Conservation (phyloP, 2,797 vertebrate genomes). For the Parauchenoglanis punctatus region DNA sequence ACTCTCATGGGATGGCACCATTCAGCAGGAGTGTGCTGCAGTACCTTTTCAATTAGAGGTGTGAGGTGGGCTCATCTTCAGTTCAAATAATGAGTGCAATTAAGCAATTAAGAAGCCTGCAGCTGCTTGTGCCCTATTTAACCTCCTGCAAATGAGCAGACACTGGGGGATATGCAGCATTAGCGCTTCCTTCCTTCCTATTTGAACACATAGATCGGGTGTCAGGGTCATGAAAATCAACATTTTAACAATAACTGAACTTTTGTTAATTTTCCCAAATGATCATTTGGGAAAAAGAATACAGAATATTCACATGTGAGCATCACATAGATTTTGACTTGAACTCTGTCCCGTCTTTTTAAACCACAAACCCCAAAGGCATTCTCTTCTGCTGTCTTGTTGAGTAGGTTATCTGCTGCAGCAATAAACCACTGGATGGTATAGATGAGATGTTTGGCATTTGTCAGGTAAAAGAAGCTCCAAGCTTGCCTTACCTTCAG, state of each 20-base stretch:
- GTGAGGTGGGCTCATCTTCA: slow-evolving; percentile 66
- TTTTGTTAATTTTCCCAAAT: slow-evolving; percentile 45
- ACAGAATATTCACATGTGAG: slow-evolving; percentile 30
- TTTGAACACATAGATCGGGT: slow-evolving; percentile 55
- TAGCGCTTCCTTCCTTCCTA: slow-evolving; percentile 57
- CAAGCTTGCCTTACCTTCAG: slow-evolving; percentile 79
- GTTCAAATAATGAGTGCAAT: slow-evolving; percentile 75
- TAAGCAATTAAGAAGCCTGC: slow-evolving; percentile 73
- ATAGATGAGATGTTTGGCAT: slow-evolving; percentile 75
- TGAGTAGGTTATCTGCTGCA: slow-evolving; percentile 68
- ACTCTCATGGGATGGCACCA: slow-evolving; percentile 65
- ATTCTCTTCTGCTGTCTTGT: slow-evolving; percentile 50
- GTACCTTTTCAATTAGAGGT: slow-evolving; percentile 64
- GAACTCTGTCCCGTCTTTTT: slow-evolving; percentile 52
- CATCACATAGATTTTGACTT: slow-evolving; percentile 42
- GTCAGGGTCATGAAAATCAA: slow-evolving; percentile 46
- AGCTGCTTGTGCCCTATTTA: slow-evolving; percentile 62
- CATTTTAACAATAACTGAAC: slow-evolving; percentile 10
- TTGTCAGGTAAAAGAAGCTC: slow-evolving; percentile 77
- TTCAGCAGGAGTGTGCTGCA: slow-evolving; percentile 52
- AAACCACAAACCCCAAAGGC: slow-evolving; percentile 60
- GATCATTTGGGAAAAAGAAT: not conserved
- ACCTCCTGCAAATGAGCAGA: slow-evolving; percentile 70
- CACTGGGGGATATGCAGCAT: slow-evolving; percentile 64
- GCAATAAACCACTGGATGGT: slow-evolving; percentile 68